Base-by-base conservation (phyloP, 1,140 invertebrate species). In the Cotesia chilonis region DNA sequence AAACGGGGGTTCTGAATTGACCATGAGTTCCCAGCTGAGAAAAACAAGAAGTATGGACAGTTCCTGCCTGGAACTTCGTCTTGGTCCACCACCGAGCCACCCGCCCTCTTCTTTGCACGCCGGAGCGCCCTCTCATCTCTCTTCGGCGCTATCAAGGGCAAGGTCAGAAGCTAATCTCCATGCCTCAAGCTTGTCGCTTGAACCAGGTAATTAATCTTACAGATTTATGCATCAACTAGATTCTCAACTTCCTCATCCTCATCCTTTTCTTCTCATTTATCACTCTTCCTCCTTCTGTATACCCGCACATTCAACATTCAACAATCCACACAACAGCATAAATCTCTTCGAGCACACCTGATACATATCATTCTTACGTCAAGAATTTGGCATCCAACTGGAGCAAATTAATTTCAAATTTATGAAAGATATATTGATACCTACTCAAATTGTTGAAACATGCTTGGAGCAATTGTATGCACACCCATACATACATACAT, bases 41-140 rank as follows among this genome's bases (percentile, higher is more conserved):
- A 96, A 96, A 83, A 94, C 94, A 37, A 90, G 94, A 78, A 95
- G 94, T 68, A 94, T 96, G 87, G 95, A 96, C 79, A 94, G 94
- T 6, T 94, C 93, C 10, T 95, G 93, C 78, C 86, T 95, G 41
- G 94, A 96, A 77, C 90, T 95, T 74, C 88, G 94, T 60, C 76
- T 87, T n/a, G 85, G 85, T 38, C 83, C 84, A 20, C 78, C 81
- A 47, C 78, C 80, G 41, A 73, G 68, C 74, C 77, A 51, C 76
- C 77, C 63, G 28, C 71, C 64, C 36, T 55, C 70, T n/a, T 61
- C 64, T 14, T 55, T 77, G 47, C 79, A 83, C 52, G 75, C 79
- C 41, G 75, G 78, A 64, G 80, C 72, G 57, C 71, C 76, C 10
- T 74, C 80, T 17, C 82, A 82, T 77, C 76, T 82, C 9, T 78